Evolutionary conservation across 2,113 vertebrate species (phyloP).

Genomic region (Nycticorax nycticorax): DNA sequence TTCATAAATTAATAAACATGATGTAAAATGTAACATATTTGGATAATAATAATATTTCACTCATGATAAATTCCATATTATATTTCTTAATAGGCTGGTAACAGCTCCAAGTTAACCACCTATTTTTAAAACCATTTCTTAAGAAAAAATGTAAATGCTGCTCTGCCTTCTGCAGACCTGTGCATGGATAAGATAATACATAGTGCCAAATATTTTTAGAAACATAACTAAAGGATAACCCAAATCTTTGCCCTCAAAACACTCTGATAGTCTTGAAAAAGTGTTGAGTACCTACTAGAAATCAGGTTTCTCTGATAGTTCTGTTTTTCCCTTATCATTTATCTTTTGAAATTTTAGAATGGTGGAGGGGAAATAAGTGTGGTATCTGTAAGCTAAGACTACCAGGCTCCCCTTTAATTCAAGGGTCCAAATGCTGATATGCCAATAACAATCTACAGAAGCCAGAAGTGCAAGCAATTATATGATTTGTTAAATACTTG

Average conservation of each 20-base stretch:
- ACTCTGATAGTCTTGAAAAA: neutral
- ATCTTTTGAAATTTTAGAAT: slow-evolving; percentile 2
- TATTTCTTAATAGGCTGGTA: neutral
- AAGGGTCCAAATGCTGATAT: neutral
- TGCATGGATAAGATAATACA: neutral
- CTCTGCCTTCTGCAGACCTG: neutral
- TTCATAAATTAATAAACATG: neutral
- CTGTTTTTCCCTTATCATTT: neutral
- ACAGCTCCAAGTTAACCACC: neutral
- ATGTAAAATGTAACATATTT: neutral
- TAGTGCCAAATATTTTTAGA: slow-evolving; percentile 35
- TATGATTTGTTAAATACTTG: neutral
- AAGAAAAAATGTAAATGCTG: neutral
- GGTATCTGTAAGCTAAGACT: neutral
- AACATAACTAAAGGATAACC: neutral
- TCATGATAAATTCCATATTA: neutral
- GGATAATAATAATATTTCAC: neutral
- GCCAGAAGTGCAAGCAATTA: neutral
- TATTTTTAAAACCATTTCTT: neutral
- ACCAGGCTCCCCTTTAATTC: neutral
- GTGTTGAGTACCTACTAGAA: neutral
- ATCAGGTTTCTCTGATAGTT: slow-evolving; percentile 19
- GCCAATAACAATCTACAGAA: neutral
- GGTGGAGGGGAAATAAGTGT: neutral
- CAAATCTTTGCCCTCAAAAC: neutral